These are phyloP conservation scores for Epinephelus awoara DNA, from an alignment of 2,797 vertebrate species.

Conservation along the genomic window DNA sequence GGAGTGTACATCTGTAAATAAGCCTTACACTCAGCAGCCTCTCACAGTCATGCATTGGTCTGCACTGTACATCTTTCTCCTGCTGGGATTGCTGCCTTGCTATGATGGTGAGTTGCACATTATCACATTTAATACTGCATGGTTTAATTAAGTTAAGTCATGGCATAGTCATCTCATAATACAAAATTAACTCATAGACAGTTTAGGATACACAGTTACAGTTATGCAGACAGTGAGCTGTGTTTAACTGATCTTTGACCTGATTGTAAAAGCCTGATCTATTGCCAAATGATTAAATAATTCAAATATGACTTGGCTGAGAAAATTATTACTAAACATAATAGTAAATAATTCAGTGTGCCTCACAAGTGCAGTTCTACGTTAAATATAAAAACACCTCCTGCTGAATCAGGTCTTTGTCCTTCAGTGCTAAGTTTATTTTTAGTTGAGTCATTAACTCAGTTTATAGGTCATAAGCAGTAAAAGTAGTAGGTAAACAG, in stretches of 20 bases:
- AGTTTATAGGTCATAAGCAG: background rate
- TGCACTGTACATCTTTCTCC: slow-evolving; percentile 5
- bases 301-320: background rate
- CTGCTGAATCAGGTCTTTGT: slow-evolving; percentile 3
- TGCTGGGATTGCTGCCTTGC: slow-evolving; percentile 20
- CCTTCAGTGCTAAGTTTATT: slow-evolving; percentile 2
- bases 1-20: slow-evolving; percentile 1
- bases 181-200: background rate
- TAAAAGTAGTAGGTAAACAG: background rate
- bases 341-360: background rate
- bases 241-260: background rate
- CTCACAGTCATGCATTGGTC: slow-evolving; percentile 50
- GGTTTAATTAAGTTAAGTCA: background rate
- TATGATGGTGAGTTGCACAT: slow-evolving; percentile 54
- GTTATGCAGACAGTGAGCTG: background rate
- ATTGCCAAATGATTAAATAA: background rate
- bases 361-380: background rate
- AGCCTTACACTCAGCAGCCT: background rate
- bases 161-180: background rate
- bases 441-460: background rate
- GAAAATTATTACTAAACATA: background rate
- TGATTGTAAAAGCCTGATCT: background rate
- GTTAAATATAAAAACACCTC: background rate
- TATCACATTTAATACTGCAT: background rate
- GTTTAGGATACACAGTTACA: background rate